Base-by-base conservation (phyloP, 2,888 invertebrate genomes). In the Callinectes sapidus region DNA sequence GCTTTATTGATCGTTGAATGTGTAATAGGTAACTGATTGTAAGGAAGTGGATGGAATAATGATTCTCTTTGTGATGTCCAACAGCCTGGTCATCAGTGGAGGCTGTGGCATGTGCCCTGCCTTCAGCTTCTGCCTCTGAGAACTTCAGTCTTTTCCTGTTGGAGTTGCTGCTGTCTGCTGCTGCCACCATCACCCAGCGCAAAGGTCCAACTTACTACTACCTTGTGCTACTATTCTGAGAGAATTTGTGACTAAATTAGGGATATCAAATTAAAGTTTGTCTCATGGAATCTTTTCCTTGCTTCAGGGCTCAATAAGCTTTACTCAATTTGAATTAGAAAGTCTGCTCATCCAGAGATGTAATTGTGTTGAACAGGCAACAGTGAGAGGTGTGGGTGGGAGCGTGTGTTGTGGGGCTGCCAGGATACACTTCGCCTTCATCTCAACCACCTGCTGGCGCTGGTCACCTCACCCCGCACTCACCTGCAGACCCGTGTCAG, bases 391-490 rank as follows among this genome's bases (percentile, higher is more conserved):
- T 91, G 91, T 89, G 92, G 92, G 48, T 93, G 92, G 92, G 92
- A 93, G 48, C 91, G 92, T 66, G 85, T 93, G 89, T 89, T 93
- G 81, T 93, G 92, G 92, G 92, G 92, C 23, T 93, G 90, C 48
- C 92, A 93, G 66, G 92, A 93, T 35, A 90, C 90, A 1, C 71
- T 93, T 16, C 54, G 92, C 10, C 71, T 93, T 5, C 92, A 93
- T 85, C 90, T 93, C 55, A 93, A 66, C n/a, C 92, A 93, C 66
- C 85, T 93, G 23, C 39, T 93, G 81, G 92, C 90, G 2, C 88
- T 93, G 32, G 91, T 90, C 13, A 93, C 92, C 28, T 93, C 92
- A 1, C 92, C 92, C 0, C 71, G 92, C 54, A 93, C 92, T 13
- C 92, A 93, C 89, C 35, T 89, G 28, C 77, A 88, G 85, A 93